phyloP scores from a whole-genome alignment of 2,797 vertebrate genomes.

The Florisuga fusca region DNA sequence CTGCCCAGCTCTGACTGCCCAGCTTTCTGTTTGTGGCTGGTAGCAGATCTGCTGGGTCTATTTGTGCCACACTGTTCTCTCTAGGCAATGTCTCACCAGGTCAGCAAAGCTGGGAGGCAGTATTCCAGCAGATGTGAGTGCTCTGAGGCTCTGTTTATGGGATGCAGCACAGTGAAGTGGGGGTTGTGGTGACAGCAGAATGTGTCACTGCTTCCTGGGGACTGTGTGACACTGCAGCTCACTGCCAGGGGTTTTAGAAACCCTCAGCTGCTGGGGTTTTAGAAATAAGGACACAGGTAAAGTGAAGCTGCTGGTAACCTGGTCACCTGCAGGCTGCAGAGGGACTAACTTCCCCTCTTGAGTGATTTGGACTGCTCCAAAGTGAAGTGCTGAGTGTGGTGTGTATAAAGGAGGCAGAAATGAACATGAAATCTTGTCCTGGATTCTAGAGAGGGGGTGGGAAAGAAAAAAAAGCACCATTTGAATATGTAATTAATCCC shows the following conservation, averaged over 20 bases:
- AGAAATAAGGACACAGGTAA: neutral
- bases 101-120: neutral
- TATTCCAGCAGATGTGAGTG: neutral
- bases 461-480: neutral
- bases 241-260: no score
- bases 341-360: neutral
- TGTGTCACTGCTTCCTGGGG: no score
- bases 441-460: neutral
- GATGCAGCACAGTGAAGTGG: neutral
- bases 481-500: neutral
- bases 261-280: neutral
- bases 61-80: neutral
- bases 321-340: neutral
- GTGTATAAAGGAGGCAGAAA: neutral
- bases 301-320: conserved; percentile 8
- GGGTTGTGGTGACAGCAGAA: no score
- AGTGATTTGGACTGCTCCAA: neutral
- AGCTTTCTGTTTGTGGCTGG: neutral
- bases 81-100: neutral
- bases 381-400: neutral
- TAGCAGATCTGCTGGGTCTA: neutral
- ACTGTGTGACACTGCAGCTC: no score
- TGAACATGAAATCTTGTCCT: neutral
- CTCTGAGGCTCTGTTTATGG: neutral
- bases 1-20: neutral